Evolutionary conservation across 1,140 invertebrate species (phyloP), one percentile per base, ranked within the genome.

Genomic region (Drosophila oshimai): DNA sequence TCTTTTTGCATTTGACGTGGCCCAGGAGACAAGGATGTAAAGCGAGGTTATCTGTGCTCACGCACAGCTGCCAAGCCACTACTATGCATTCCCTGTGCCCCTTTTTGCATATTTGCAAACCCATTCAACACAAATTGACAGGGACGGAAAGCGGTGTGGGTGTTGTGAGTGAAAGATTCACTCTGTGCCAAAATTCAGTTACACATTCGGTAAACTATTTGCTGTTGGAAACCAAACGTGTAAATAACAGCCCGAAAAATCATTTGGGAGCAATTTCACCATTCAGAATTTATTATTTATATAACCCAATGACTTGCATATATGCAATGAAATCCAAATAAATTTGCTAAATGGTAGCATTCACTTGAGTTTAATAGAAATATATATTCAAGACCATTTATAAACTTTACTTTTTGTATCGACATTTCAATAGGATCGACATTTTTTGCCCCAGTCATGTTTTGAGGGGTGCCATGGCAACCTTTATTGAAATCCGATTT

Each of bases 121-220:
- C 51, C 72, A 78, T 78, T 76, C 68, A 68, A 62, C 67, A 62
- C 22, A 34, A 34, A 31, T 49, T 34, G 29, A 34, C 46, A 49
- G 29, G 29, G 12, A n/a, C 12, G n/a, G n/a, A n/a, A n/a, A n/a
- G n/a, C n/a, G n/a, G n/a, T 49, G 4, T 13, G 1, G 2, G 17
- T 13, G 39, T 4, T 24, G 39, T 26, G 24, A 5, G 20, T 42
- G 22, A 9, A 42, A 42, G 9, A 42, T 42, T 42, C 41, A 42
- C 3, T 6, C 53, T 41, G 49, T 57, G 53, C 42, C 55, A 62
- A 73, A 76, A 68, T 76, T 62, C 41, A 9, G 39, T 42, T 18
- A 15, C 24, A 26, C 10, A 44, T 44, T 15, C 22, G 3, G 13
- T 12, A 26, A 44, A 44, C 13, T 26, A 9, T 44, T 44, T 13